Evolutionary conservation across 1,140 invertebrate genomes (phyloP).

Genomic region (Manduca sexta): DNA sequence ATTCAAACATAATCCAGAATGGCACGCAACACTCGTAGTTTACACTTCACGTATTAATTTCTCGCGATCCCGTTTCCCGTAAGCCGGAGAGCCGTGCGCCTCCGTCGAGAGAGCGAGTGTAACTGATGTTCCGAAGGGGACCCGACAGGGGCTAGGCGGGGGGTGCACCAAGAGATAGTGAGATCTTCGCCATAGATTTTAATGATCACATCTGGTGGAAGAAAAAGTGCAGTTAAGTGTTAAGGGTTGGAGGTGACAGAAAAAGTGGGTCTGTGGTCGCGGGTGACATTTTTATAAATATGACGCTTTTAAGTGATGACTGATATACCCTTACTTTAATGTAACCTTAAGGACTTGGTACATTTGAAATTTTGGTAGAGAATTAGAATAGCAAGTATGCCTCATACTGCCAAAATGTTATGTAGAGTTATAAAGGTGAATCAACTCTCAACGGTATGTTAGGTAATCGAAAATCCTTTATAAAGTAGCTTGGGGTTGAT

Average conservation of each 20-base stretch:
- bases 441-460: too few species aligned
- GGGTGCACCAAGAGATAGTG: constrained; percentile 63
- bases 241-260: constrained; percentile 66
- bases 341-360: too few species aligned
- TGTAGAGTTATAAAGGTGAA: too few species aligned
- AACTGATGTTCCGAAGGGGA: constrained; percentile 37
- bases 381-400: too few species aligned
- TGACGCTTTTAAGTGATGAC: too few species aligned
- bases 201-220: constrained; percentile 66
- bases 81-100: constrained; percentile 23
- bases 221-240: constrained; percentile 68
- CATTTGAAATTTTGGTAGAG: too few species aligned
- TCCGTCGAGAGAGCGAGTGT: constrained; percentile 36
- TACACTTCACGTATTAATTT: constrained; percentile 53
- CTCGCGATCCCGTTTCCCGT: constrained; percentile 17
- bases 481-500: too few species aligned
- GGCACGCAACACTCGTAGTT: constrained; percentile 6
- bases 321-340: too few species aligned
- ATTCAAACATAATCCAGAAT: too few species aligned
- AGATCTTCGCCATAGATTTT: constrained; percentile 69
- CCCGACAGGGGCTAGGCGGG: constrained; percentile 45
- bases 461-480: too few species aligned
- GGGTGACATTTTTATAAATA: constrained; percentile 70
- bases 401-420: too few species aligned
- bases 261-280: constrained; percentile 46